Percentiles rank a stretch among this genome's conserved stretches.
These are phyloP conservation scores for Rhinichthys osculus DNA, from an alignment of 2,797 vertebrate species.

Conservation along the genomic window DNA sequence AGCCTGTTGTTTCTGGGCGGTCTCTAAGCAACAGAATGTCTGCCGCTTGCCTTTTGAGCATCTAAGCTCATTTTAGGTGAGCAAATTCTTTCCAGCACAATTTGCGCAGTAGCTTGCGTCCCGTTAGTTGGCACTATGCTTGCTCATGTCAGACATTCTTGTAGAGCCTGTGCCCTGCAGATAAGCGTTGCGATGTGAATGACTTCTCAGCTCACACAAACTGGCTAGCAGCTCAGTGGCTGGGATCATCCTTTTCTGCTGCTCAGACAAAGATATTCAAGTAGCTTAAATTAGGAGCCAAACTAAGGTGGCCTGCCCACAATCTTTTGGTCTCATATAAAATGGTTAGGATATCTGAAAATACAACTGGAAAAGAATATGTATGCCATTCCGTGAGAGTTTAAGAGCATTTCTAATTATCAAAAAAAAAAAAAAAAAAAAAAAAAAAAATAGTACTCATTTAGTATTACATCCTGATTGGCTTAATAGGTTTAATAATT, in stretches of 20 bases:
- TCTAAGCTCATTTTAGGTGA: slow-evolving; percentile 49
- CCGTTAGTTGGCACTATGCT: slow-evolving; percentile 46
- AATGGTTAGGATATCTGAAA: slow-evolving; percentile 1
- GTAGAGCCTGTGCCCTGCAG: slow-evolving; percentile 59
- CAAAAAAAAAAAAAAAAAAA: slow-evolving; percentile 16
- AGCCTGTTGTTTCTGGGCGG: slow-evolving; percentile 42
- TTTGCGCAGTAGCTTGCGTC: slow-evolving; percentile 52
- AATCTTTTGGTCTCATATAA: background rate
- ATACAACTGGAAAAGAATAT: background rate
- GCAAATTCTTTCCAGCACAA: slow-evolving; percentile 45
- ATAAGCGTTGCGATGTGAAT: slow-evolving; percentile 56
- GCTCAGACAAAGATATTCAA: slow-evolving; percentile 55
- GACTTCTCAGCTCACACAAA: slow-evolving; percentile 55
- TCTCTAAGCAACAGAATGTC: slow-evolving; percentile 18
- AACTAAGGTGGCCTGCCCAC: slow-evolving; percentile 34
- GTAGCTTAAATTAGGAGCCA: slow-evolving; percentile 53
- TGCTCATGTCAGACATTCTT: slow-evolving; percentile 50
- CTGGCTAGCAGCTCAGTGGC: slow-evolving; percentile 47
- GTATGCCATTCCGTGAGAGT: background rate
- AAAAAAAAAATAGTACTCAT: too few relatives aligned
- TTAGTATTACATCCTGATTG: slow-evolving; percentile 46
- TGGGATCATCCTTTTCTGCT: slow-evolving; percentile 52
- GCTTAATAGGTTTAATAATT: slow-evolving; percentile 58
- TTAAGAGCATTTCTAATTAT: slow-evolving; percentile 9
- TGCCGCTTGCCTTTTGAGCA: slow-evolving; percentile 32